Base-by-base conservation (phyloP, 2,113 vertebrate species). In the Pygathrix nemaeus region DNA sequence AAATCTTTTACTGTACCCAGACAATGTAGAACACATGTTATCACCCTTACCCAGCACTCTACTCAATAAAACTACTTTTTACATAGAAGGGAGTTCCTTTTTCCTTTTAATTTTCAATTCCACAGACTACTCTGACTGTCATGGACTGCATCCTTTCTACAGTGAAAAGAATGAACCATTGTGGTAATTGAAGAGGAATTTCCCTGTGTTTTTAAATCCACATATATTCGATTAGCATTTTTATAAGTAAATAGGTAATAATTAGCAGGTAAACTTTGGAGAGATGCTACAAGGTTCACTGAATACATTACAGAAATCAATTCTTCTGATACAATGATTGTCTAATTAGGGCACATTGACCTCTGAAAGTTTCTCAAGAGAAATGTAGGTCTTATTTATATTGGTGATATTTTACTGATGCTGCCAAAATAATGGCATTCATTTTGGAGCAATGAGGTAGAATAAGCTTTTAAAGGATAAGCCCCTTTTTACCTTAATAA, bases 251-350 rank as follows among this genome's bases (percentile, higher is more conserved):
- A 88, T 82, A 83, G 25, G 16, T 94, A 94, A 43, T 48, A 40
- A 8, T 91, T 95, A 94, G 48, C 40, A 93, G 7, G 91, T 32
- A 95, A n/a, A 85, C 35, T 76, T 72, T 78, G 12, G 16, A 93
- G 14, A 80, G 35, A 75, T 82, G 80, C 79, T 40, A 0, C 10
- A 91, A 97, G 93, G 40, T 72, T 43, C 76, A 59, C 18, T 82
- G 75, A 83, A 25, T 40, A 79, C 5, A 91, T 80, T 90, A 87
- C 50, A 91, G 88, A 97, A 97, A 97, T 92, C 48, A 88, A 7
- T 8, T 97, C 97, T 98, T 95, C 88, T 55, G 11, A 97, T 97
- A 95, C 0, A 95, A 88, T 90, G 55, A 88, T 92, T 97, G 87
- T 12, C 40, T 88, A 5, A 85, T 94, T 81, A 94, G 89, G 57